Base-by-base conservation (phyloP, 2,797 vertebrate genomes). In the Knipowitschia caucasica region DNA sequence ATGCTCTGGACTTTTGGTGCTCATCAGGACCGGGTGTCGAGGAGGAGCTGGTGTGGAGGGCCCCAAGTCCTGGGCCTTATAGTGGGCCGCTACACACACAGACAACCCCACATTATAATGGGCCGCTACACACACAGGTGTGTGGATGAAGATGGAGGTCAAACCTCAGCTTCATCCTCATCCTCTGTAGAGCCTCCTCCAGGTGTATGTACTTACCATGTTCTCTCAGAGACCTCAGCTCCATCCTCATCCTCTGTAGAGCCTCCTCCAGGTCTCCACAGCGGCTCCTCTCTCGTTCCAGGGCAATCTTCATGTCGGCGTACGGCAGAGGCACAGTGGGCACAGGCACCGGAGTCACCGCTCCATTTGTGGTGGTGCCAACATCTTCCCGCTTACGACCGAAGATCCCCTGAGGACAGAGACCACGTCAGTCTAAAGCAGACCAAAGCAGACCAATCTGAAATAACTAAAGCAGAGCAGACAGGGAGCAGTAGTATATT, bases 161-260 rank as follows among this genome's bases (percentile, higher is more conserved):
- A 1, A 94, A 95, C 50, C 96, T 91, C 56, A 99, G 91, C 69
- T 99, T 96, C 55, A 97, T 94, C 80, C 95, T 93, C 79, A 96
- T 98, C 90, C 99, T 99, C 88, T 99, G 96, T 67, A 99, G 90
- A 64, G 94, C 95, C 57, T 98, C 96, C 75, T 99, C 96, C 45
- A 99, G 92, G 82, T 99, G n/a, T n/a, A n/a, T 11, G 20, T 8
- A 57, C 68, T 40, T 90, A 98, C 97, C 96, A 87, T 98, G 95
- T 78, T 98, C 97, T 73, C 96, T 89, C 55, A 97, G 92, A 1
- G 94, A 95, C 50, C 96, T 91, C 56, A 99, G 91, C 69, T 99
- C 97, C 55, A 97, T 94, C 80, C 95, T 93, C 79, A 96, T 98
- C 90, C 99, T 99, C 88, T 99, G 96, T 67, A 99, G 90, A 64